Conservation (phyloP, 2,113 vertebrate species). For the Bos javanicus region DNA sequence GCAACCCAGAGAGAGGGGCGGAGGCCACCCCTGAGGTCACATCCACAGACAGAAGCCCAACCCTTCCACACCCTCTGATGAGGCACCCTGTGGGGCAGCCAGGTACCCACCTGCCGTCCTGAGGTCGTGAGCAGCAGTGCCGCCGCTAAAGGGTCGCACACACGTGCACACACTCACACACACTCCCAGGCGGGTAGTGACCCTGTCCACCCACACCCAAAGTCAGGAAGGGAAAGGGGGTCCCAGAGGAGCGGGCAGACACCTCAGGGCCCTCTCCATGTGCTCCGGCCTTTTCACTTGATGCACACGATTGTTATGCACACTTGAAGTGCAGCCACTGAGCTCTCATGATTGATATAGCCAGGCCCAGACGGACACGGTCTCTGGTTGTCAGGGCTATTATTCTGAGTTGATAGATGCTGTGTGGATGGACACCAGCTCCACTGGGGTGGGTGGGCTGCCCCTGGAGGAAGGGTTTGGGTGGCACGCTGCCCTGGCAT, state of each 20-base stretch:
- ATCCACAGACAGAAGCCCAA: not conserved
- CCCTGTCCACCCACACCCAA: not conserved
- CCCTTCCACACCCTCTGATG: no score
- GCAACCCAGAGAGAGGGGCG: not conserved
- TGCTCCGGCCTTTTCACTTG: not conserved
- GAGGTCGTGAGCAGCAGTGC: not conserved
- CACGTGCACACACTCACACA: no score
- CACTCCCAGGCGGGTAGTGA: not conserved
- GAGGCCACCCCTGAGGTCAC: not conserved
- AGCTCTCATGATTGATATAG: rapidly evolving
- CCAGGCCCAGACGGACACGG: not conserved
- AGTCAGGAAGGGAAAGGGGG: no score
- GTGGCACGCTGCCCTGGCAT: not conserved
- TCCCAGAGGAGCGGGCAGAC: rapidly evolving
- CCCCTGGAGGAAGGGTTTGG: not conserved
- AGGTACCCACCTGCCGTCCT: not conserved
- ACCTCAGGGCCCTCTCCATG: rapidly evolving
- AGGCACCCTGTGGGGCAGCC: rapidly evolving
- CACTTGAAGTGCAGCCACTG: not conserved
- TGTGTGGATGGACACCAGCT: not conserved
- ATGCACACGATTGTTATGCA: rapidly evolving
- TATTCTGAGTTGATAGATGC: not conserved
- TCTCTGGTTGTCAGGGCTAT: rapidly evolving
- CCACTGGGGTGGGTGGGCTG: rapidly evolving
- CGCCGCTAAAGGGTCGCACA: not conserved